Conservation (phyloP, 2,888 invertebrate genomes). For the Idaea biselata region DNA sequence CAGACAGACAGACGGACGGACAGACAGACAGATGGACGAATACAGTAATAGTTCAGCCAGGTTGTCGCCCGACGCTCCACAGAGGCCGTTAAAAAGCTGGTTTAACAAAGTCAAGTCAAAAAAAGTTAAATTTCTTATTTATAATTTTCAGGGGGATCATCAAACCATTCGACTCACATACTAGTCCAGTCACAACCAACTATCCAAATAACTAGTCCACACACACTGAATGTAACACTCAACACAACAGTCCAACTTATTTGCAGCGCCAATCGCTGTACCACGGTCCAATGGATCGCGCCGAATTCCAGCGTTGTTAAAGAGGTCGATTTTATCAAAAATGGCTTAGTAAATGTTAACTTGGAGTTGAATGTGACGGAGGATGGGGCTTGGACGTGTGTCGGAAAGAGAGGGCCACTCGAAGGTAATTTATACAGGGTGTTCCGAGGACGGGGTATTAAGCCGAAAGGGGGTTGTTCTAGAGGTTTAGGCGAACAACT, state of each 20-base stretch:
- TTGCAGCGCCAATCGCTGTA: constrained; percentile 55
- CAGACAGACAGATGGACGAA: too few relatives aligned
- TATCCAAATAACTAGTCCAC: constrained; percentile 60
- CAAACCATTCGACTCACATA: constrained; percentile 46
- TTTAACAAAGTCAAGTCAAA: too few relatives aligned
- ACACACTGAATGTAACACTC: constrained; percentile 37
- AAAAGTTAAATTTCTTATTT: background rate
- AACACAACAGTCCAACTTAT: constrained; percentile 44
- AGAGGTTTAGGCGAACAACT: too few relatives aligned
- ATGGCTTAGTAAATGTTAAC: constrained; percentile 34
- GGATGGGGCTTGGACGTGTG: constrained; percentile 57
- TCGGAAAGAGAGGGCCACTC: constrained; percentile 39
- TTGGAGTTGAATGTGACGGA: constrained; percentile 49
- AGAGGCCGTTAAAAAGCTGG: too few relatives aligned
- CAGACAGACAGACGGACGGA: too few relatives aligned
- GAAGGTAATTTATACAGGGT: constrained; percentile 45
- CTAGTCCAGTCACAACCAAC: constrained; percentile 44
- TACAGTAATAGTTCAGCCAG: too few relatives aligned
- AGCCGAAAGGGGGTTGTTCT: too few relatives aligned
- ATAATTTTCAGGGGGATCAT: constrained; percentile 54
- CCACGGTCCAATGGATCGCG: constrained; percentile 45
- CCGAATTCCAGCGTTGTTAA: constrained; percentile 37
- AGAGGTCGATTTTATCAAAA: constrained; percentile 31
- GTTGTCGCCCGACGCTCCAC: too few relatives aligned
- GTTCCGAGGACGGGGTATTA: too few relatives aligned